Base-by-base conservation (phyloP, 2,113 vertebrate genomes). In the Zonotrichia leucophrys region DNA sequence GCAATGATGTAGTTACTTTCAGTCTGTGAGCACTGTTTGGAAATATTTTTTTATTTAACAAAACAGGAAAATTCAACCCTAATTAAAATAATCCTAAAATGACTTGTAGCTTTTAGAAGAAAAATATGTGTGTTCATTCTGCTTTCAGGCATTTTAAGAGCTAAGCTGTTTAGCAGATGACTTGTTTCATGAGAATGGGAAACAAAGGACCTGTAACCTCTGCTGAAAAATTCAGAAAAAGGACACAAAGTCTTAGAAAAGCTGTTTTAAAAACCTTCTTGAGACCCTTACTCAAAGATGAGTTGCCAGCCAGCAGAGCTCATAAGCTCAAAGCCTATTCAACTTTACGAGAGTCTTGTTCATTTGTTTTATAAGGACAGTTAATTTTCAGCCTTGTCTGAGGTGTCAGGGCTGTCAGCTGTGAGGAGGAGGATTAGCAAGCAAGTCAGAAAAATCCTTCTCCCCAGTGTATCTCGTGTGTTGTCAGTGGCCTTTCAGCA, bases 371-470 rank as follows among this genome's bases (percentile, higher is more conserved):
- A 37, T 69, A 89, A 83, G 3, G 69, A 50, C 89, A 95, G 75
- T 91, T 94, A 89, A 96, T 95, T 96, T 95, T 86, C 68, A 66
- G 49, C 24, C 90, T 92, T 95, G 60, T 91, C 72, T 13, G 33
- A 96, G 59, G 91, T 96, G 94, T 96, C 74, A 77, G 92, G 55
- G 67, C 87, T 97, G 94, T 96, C 92, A 95, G 88, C 90, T 92
- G 83, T 47, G 91, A 87, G 87, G 20, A 85, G 74, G 44, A 75
- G 72, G 87, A 91, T 96, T 96, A 96, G 47, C 53, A 56, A 91
- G 70, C 30, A 73, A 90, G 70, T 77, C 82, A 62, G 89, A 82
- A 91, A 53, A 39, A 89, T 4, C 84, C 13, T 81, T 85, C 46
- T 90, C 74, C 78, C 70, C 60, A 39, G 78, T 2, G 64, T 55